Conservation (phyloP, 2,888 invertebrate genomes). For the Cephus rjabovi region DNA sequence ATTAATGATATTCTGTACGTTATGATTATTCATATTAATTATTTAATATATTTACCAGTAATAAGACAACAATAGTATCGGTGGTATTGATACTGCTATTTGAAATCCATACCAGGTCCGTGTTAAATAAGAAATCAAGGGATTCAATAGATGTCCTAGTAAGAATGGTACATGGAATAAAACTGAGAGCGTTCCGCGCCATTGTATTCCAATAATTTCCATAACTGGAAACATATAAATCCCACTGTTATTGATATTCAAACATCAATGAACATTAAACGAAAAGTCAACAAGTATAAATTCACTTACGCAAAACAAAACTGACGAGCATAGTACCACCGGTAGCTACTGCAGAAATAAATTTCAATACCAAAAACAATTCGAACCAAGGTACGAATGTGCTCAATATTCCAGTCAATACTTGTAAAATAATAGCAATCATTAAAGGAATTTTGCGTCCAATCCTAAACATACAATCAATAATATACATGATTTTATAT, state of each 20-base stretch:
- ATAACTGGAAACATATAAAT: constrained; percentile 64
- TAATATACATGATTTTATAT: background rate
- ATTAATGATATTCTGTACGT: background rate
- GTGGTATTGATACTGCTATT: constrained; percentile 66
- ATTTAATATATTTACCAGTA: constrained; percentile 64
- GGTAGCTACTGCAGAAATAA: constrained; percentile 72
- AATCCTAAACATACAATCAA: constrained; percentile 67
- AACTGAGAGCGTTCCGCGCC: constrained; percentile 67
- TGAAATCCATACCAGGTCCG: constrained; percentile 71
- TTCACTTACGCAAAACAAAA: constrained; percentile 71
- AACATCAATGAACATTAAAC: background rate
- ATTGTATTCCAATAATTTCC: constrained; percentile 71
- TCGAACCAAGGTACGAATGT: constrained; percentile 72
- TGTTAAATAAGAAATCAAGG: constrained; percentile 72
- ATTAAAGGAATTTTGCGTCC: constrained; percentile 75
- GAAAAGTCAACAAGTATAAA: background rate
- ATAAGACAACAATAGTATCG: constrained; percentile 65
- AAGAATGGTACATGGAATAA: constrained; percentile 71
- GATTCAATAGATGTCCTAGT: constrained; percentile 70
- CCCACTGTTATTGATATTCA: background rate
- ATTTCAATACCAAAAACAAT: constrained; percentile 72
- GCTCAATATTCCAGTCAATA: constrained; percentile 70
- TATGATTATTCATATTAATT: background rate
- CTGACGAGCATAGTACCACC: constrained; percentile 77
- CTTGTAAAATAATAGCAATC: constrained; percentile 70